These are phyloP conservation scores for Lota lota DNA, from an alignment of 2,113 vertebrate species.

Conservation along the genomic window DNA sequence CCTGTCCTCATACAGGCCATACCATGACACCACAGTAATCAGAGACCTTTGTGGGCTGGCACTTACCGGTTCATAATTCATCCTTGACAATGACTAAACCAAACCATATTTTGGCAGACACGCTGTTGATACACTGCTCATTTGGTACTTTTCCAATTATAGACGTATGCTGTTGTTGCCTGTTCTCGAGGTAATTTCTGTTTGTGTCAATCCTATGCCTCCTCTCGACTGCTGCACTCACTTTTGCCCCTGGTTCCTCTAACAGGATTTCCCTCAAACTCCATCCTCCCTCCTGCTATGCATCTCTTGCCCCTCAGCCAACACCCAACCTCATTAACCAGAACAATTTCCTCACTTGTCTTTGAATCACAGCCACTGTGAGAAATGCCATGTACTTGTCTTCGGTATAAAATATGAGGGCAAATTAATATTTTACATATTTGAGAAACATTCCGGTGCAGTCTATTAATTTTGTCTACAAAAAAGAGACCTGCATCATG, in stretches of 20 bases:
- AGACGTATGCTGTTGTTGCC: not conserved
- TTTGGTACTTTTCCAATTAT: slow-evolving; percentile 21
- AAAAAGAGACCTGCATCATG: not conserved
- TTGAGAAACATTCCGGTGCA: slow-evolving; percentile 1
- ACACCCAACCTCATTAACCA: slow-evolving; percentile 37
- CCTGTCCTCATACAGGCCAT: too few species aligned
- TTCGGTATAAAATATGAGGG: slow-evolving; percentile 10
- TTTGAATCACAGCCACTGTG: slow-evolving; percentile 26
- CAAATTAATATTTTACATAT: not conserved
- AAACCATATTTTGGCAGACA: not conserved
- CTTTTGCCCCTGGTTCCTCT: slow-evolving; percentile 12
- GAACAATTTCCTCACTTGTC: slow-evolving; percentile 35
- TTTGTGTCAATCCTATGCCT: slow-evolving; percentile 7
- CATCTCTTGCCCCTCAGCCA: slow-evolving; percentile 11
- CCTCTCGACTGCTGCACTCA: slow-evolving; percentile 12
- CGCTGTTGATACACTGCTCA: not conserved
- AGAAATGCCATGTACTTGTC: slow-evolving; percentile 31
- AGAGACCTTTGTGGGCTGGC: too few species aligned
- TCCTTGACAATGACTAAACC: too few species aligned
- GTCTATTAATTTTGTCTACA: not conserved
- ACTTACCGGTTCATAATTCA: too few species aligned
- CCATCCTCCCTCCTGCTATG: not conserved
- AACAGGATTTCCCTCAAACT: slow-evolving; percentile 42
- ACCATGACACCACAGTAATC: too few species aligned
- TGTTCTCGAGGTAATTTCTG: slow-evolving; percentile 18